Conservation (phyloP, 2,113 vertebrate species). For the Ciconia boyciana region DNA sequence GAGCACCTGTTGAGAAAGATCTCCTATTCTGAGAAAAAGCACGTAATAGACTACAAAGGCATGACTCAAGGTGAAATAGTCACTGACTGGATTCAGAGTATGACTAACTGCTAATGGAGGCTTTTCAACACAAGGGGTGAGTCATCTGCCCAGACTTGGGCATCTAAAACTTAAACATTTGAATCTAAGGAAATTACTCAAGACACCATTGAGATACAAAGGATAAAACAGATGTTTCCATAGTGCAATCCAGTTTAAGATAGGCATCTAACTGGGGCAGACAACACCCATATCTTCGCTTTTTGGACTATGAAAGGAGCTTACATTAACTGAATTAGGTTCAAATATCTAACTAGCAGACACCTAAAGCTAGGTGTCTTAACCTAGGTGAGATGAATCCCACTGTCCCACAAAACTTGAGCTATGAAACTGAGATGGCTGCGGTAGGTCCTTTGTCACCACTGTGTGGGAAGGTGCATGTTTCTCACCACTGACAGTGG, state of each 20-base stretch:
- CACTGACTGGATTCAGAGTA: neutral
- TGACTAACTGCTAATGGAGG: slow-evolving; percentile 10
- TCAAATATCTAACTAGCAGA: neutral
- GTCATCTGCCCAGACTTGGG: neutral
- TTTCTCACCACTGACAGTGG: neutral
- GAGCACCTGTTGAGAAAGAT: neutral
- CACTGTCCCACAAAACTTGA: neutral
- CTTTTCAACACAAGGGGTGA: neutral
- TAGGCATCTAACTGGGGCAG: neutral
- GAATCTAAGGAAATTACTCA: neutral
- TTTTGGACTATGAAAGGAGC: neutral
- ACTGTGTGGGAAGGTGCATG: neutral
- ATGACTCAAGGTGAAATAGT: neutral
- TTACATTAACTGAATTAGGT: neutral
- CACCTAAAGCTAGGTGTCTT: neutral
- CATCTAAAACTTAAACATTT: slow-evolving; percentile 6
- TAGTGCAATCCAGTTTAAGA: neutral
- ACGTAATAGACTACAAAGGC: neutral
- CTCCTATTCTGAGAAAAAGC: neutral
- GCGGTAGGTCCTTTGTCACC: neutral
- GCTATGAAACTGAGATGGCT: neutral
- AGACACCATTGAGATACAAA: neutral
- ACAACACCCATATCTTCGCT: neutral
- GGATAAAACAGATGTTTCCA: neutral
- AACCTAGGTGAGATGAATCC: neutral